Evolutionary conservation across 2,888 invertebrate genomes (phyloP).

Genomic region (Parnassius apollo): DNA sequence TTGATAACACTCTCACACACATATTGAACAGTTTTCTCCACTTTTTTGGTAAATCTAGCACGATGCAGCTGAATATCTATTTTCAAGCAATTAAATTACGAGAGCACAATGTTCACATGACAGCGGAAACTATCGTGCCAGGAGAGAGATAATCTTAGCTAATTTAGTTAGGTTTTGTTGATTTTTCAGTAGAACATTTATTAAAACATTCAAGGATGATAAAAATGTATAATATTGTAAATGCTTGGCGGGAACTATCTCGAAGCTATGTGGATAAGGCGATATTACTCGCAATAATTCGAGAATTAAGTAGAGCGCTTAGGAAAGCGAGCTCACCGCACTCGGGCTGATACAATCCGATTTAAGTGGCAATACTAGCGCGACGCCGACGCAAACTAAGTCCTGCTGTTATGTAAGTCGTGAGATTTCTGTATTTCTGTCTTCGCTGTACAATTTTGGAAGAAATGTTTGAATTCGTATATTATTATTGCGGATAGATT

Average conservation of each 20-base stretch:
- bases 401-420: slow-evolving; percentile 12
- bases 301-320: slow-evolving; percentile 27
- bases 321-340: slow-evolving; percentile 16
- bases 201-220: slow-evolving; percentile 1
- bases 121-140: too few species aligned
- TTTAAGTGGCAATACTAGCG: slow-evolving; percentile 18
- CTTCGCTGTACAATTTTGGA: too few species aligned
- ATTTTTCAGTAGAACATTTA: neutral
- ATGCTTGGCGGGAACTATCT: slow-evolving; percentile 11
- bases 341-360: slow-evolving; percentile 20
- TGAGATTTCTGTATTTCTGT: neutral
- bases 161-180: too few species aligned
- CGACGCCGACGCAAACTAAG: slow-evolving; percentile 6
- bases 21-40: too few species aligned
- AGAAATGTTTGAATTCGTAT: too few species aligned
- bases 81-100: too few species aligned
- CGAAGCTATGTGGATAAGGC: slow-evolving; percentile 7
- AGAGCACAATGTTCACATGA: too few species aligned
- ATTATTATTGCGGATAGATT: too few species aligned
- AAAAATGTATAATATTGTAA: slow-evolving; percentile 14
- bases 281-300: slow-evolving; percentile 21
- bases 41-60: too few species aligned
- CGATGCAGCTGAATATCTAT: too few species aligned
- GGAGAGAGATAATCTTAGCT: too few species aligned
- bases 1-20: too few species aligned